These are phyloP conservation scores for Megalopta genalis DNA, from an alignment of 1,140 invertebrate genomes.

Conservation along the genomic window DNA sequence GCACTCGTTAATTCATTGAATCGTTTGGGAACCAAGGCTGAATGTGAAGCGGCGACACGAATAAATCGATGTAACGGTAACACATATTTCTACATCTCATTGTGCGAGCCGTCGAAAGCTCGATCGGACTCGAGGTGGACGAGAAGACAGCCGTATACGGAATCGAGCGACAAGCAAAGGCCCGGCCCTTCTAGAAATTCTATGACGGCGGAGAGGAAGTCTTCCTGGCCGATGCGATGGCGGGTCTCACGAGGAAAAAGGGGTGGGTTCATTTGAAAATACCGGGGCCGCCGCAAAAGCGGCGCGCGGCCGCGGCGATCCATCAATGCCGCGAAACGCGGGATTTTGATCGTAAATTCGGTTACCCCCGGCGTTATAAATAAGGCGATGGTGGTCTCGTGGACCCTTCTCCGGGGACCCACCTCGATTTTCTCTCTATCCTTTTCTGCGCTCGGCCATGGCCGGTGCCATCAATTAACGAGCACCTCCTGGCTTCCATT, in stretches of 20 bases:
- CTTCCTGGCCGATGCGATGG: not conserved
- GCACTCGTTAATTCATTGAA: not conserved
- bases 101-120: conserved; percentile 7
- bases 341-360: conserved; percentile 78
- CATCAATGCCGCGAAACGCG: conserved; percentile 77
- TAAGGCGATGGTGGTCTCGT: conserved; percentile 68
- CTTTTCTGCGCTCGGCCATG: conserved; percentile 46
- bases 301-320: conserved; percentile 61
- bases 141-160: conserved; percentile 45
- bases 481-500: conserved; percentile 75
- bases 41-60: not conserved
- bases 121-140: no score
- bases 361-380: conserved; percentile 75
- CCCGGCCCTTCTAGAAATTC: conserved; percentile 42
- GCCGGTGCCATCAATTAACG: conserved; percentile 78
- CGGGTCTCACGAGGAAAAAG: conserved; percentile 51
- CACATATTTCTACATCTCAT: conserved; percentile 37
- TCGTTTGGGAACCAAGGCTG: not conserved
- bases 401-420: conserved; percentile 28
- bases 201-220: conserved; percentile 33
- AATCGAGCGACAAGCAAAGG: conserved; percentile 34
- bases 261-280: conserved; percentile 63
- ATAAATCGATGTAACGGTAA: conserved; percentile 27
- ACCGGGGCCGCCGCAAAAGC: conserved; percentile 63
- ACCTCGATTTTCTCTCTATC: conserved; percentile 23